Conservation (phyloP, 1,140 invertebrate genomes). For the Penaeus vannamei region DNA sequence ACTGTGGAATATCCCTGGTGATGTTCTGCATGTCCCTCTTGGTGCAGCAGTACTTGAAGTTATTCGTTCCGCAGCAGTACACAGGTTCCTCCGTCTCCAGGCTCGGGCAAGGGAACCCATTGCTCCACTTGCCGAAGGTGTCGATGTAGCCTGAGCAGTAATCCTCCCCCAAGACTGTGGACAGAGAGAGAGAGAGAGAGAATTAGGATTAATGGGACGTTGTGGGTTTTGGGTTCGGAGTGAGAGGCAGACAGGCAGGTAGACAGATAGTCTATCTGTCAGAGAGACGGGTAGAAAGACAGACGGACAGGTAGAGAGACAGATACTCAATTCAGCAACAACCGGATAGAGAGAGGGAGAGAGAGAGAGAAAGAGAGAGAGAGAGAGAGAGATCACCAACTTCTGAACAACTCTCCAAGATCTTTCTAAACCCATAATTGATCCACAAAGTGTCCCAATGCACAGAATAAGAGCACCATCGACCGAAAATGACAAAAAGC, state of each 20-base stretch:
- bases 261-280: too few species aligned
- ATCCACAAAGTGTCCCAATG: too few species aligned
- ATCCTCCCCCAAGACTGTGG: slow-evolving; percentile 72
- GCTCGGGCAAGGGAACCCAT: slow-evolving; percentile 73
- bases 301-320: too few species aligned
- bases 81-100: slow-evolving; percentile 70
- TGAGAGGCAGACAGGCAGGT: background rate
- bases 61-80: slow-evolving; percentile 73
- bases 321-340: too few species aligned
- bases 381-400: too few species aligned
- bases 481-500: too few species aligned
- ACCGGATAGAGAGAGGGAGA: too few species aligned
- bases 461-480: too few species aligned
- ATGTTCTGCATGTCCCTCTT: slow-evolving; percentile 64
- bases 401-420: too few species aligned
- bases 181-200: slow-evolving; percentile 8
- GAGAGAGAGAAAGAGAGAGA: too few species aligned
- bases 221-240: background rate
- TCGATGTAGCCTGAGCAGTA: slow-evolving; percentile 74
- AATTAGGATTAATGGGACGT: background rate
- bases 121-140: slow-evolving; percentile 73
- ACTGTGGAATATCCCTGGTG: slow-evolving; percentile 47
- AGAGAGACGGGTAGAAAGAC: too few species aligned
- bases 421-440: too few species aligned
- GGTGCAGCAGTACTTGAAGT: slow-evolving; percentile 73